These are phyloP conservation scores for Zhengitettix transpicula DNA, from an alignment of 2,888 invertebrate genomes.

Conservation along the genomic window DNA sequence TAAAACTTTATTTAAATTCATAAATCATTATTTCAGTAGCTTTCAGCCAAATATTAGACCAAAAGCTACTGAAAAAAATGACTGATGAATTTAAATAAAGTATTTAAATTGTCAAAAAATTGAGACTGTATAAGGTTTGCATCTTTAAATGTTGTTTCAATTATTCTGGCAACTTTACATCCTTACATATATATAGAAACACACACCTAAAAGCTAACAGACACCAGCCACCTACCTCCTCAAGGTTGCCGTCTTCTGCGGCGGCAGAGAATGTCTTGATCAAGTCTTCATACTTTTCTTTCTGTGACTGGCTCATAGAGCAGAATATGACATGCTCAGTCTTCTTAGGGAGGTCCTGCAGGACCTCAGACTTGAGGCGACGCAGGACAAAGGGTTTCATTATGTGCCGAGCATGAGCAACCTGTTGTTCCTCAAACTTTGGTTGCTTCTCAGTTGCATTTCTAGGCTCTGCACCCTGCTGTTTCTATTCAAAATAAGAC, in stretches of 20 bases:
- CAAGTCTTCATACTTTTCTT: slow-evolving; percentile 56
- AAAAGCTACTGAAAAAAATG: too few relatives aligned
- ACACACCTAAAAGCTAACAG: too few relatives aligned
- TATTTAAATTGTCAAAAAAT: too few relatives aligned
- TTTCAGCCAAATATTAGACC: too few relatives aligned
- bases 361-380: slow-evolving; percentile 71
- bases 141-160: too few relatives aligned
- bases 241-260: slow-evolving; percentile 26
- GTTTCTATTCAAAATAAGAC: neutral
- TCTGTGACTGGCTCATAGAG: slow-evolving; percentile 54
- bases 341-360: slow-evolving; percentile 73
- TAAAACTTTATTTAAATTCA: too few relatives aligned
- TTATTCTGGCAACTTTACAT: too few relatives aligned
- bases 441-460: slow-evolving; percentile 25
- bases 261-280: slow-evolving; percentile 47
- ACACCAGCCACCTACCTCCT: neutral
- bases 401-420: slow-evolving; percentile 83
- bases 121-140: too few relatives aligned
- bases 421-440: slow-evolving; percentile 76
- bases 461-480: neutral
- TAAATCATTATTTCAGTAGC: too few relatives aligned
- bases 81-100: too few relatives aligned
- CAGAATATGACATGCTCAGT: slow-evolving; percentile 49
- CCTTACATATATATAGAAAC: too few relatives aligned
- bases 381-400: slow-evolving; percentile 91